phyloP scores from a whole-genome alignment of 1,140 invertebrate genomes.

The Calephelis virginiensis region DNA sequence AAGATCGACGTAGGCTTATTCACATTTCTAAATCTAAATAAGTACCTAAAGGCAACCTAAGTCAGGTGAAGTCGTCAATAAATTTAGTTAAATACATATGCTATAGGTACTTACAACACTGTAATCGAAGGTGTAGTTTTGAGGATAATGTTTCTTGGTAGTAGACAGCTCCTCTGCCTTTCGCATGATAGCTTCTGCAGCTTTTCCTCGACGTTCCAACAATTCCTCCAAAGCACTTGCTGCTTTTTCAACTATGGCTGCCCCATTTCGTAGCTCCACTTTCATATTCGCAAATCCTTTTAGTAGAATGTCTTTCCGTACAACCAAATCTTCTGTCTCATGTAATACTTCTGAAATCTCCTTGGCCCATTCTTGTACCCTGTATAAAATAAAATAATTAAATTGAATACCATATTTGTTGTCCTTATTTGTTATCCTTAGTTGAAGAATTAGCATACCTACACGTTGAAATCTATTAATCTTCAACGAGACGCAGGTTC shows the following conservation, averaged over 20 bases:
- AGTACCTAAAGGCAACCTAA: too few species aligned
- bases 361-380: slow-evolving; percentile 57
- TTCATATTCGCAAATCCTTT: slow-evolving; percentile 56
- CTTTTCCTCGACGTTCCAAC: slow-evolving; percentile 45
- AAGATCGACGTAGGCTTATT: too few species aligned
- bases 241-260: slow-evolving; percentile 54
- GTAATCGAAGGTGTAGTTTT: slow-evolving; percentile 45
- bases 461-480: not conserved
- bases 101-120: slow-evolving; percentile 47
- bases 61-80: too few species aligned
- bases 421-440: too few species aligned
- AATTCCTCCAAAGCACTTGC: slow-evolving; percentile 50
- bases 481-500: too few species aligned
- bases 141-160: slow-evolving; percentile 30
- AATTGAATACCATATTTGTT: not conserved
- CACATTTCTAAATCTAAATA: too few species aligned
- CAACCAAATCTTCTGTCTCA: slow-evolving; percentile 50
- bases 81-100: too few species aligned
- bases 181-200: slow-evolving; percentile 60
- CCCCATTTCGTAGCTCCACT: slow-evolving; percentile 48
- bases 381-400: slow-evolving; percentile 27
- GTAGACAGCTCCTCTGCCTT: slow-evolving; percentile 56
- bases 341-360: slow-evolving; percentile 50
- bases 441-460: too few species aligned
- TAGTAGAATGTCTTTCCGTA: slow-evolving; percentile 44